These are phyloP conservation scores for Aythya baeri DNA, from an alignment of 2,113 vertebrate species.

Conservation along the genomic window DNA sequence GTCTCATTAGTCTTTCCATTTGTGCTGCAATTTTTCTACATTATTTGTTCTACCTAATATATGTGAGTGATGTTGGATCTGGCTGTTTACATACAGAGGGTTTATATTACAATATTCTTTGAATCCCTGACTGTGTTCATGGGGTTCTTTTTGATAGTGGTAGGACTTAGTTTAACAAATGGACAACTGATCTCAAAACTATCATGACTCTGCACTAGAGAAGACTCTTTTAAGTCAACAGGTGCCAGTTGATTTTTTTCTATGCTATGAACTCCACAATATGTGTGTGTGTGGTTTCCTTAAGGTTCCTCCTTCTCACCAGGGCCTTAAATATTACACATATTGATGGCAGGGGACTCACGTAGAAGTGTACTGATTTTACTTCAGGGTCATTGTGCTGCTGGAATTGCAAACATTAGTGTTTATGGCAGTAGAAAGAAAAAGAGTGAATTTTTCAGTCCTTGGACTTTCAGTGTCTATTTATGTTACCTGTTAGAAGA, in stretches of 20 bases:
- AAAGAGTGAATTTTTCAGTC: not conserved
- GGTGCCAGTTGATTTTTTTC: not conserved
- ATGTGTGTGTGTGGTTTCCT: not conserved
- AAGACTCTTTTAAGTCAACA: not conserved
- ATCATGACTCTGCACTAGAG: not conserved
- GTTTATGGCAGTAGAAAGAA: not conserved
- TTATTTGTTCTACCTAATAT: not conserved
- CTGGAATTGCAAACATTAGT: not conserved
- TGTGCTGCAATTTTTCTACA: not conserved
- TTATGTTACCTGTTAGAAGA: constrained; percentile 24
- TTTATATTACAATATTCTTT: not conserved
- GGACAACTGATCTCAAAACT: not conserved
- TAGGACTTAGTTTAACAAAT: not conserved
- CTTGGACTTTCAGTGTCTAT: not conserved
- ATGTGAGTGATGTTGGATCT: not conserved
- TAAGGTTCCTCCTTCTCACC: not conserved
- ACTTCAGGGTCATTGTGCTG: not conserved
- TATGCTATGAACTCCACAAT: not conserved
- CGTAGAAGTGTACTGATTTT: not conserved
- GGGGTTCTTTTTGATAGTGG: not conserved
- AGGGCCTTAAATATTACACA: not conserved
- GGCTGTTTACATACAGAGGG: not conserved
- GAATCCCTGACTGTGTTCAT: not conserved
- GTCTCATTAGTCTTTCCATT: constrained; percentile 41
- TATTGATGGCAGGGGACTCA: not conserved